Evolutionary conservation across 2,888 invertebrate species (phyloP).

Genomic region (Cryptops parisi): DNA sequence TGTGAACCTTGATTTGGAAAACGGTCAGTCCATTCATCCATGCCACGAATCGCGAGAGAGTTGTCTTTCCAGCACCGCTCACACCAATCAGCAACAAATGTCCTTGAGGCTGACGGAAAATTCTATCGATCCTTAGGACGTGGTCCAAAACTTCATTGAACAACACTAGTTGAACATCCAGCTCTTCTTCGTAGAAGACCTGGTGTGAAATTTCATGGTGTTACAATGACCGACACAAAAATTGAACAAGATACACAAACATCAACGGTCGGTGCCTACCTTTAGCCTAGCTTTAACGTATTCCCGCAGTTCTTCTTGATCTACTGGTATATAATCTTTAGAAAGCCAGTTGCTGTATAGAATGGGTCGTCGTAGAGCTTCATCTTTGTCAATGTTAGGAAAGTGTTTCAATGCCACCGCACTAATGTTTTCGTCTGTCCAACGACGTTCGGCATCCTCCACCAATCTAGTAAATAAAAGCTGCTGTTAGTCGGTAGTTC

Average conservation of each 20-base stretch:
- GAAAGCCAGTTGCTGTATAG: conserved; percentile 98
- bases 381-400: conserved; percentile 69
- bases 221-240: conserved; percentile 14
- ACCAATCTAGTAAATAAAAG: conserved; percentile 43
- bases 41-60: conserved; percentile 95
- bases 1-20: conserved; percentile 98
- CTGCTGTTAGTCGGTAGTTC: neutral
- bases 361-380: conserved; percentile 82
- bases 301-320: conserved; percentile 83
- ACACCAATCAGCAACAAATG: conserved; percentile 95
- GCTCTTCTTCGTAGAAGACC: conserved; percentile 98
- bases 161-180: conserved; percentile 93
- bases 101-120: conserved; percentile 98
- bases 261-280: too few relatives aligned
- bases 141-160: conserved; percentile 99
- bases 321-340: conserved; percentile 94
- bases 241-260: conserved; percentile 11
- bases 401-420: conserved; percentile 85
- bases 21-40: conserved; percentile 99
- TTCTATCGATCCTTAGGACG: conserved; percentile 93
- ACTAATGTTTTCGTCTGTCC: conserved; percentile 98
- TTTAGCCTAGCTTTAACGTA: conserved; percentile 94
- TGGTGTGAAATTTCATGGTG: too few relatives aligned
- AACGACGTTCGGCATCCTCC: conserved; percentile 81
- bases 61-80: conserved; percentile 98